Conservation (phyloP, 2,797 vertebrate genomes). For the Carduelis carduelis region DNA sequence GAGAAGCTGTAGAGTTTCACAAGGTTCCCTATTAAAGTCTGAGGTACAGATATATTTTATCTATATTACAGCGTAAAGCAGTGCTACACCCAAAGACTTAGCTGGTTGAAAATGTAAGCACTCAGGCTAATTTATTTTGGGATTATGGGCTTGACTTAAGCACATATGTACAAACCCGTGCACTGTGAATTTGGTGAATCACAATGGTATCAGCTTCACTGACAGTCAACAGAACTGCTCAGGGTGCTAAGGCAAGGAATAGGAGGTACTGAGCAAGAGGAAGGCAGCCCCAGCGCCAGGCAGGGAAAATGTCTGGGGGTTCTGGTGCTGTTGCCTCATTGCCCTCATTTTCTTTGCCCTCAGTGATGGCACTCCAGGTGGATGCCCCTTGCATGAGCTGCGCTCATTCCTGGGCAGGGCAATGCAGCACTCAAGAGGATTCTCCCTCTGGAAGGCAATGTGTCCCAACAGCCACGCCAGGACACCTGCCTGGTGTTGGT, state of each 20-base stretch:
- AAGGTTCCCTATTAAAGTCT: not conserved
- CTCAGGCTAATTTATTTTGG: not conserved
- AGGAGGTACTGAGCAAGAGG: not conserved
- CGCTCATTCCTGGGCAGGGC: fast-evolving
- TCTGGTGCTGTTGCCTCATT: not conserved
- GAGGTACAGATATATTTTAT: not conserved
- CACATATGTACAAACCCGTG: not conserved
- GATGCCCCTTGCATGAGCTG: fast-evolving
- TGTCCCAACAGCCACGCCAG: not conserved
- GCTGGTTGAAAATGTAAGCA: not conserved
- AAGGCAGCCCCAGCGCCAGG: not conserved
- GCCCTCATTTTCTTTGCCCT: not conserved
- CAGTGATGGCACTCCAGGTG: fast-evolving
- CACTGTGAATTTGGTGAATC: not conserved
- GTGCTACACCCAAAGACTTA: not conserved
- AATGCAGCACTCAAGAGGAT: fast-evolving
- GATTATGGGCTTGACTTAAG: not conserved
- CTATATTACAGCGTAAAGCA: not conserved
- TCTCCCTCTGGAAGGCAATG: not conserved
- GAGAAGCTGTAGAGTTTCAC: not conserved
- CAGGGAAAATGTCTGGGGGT: fast-evolving
- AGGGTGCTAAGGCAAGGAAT: not conserved
- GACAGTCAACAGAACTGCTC: not conserved
- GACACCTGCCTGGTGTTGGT: not conserved
- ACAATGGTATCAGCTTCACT: not conserved